These are phyloP conservation scores for Noctua pronuba DNA, from an alignment of 2,888 invertebrate genomes.

Conservation along the genomic window DNA sequence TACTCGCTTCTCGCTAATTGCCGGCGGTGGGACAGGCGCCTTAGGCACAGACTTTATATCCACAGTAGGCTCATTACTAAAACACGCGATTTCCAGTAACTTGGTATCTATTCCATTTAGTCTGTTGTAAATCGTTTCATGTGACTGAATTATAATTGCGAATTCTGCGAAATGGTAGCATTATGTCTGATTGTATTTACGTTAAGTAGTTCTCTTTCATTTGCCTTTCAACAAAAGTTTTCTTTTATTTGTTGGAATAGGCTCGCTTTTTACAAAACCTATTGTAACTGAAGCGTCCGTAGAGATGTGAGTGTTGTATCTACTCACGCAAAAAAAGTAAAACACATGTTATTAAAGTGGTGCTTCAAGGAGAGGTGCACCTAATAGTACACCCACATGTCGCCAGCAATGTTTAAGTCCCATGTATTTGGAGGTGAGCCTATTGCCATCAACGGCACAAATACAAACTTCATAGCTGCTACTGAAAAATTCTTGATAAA, in stretches of 20 bases:
- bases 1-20: neutral
- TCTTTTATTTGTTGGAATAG: neutral
- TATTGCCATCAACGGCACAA: too few relatives aligned
- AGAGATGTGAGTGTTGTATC: neutral
- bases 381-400: too few relatives aligned
- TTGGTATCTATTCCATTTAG: constrained; percentile 36
- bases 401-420: too few relatives aligned
- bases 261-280: neutral
- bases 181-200: neutral
- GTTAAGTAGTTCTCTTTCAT: neutral
- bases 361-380: too few relatives aligned
- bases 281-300: neutral
- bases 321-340: neutral
- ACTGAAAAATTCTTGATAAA: too few relatives aligned
- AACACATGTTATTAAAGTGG: neutral
- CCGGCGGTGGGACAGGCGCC: neutral
- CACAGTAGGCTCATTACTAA: constrained; percentile 17
- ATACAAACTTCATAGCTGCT: too few relatives aligned
- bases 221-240: neutral
- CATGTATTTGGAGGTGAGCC: too few relatives aligned
- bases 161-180: constrained; percentile 19
- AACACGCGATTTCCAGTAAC: constrained; percentile 51
- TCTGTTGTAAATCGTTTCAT: constrained; percentile 36
- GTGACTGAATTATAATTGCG: constrained; percentile 22
- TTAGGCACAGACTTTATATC: neutral